Percentiles rank a stretch among this genome's conserved stretches.
These are phyloP conservation scores for Drosophila kikkawai DNA, from an alignment of 1,140 invertebrate genomes.

Conservation along the genomic window DNA sequence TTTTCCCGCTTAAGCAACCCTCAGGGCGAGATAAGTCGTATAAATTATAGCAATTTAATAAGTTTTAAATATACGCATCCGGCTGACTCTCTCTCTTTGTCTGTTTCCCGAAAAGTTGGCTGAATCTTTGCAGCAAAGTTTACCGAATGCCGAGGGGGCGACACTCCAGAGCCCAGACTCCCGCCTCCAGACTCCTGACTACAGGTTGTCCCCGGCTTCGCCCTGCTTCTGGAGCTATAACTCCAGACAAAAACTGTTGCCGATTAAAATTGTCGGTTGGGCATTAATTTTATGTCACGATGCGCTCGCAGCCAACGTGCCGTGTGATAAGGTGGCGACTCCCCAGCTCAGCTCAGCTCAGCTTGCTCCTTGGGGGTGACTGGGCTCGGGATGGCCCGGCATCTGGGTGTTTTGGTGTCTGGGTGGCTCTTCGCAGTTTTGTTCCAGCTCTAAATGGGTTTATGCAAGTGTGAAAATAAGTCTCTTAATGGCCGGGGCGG, in stretches of 20 bases:
- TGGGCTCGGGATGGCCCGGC: not conserved
- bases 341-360: conserved; percentile 6
- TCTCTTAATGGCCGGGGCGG: conserved; percentile 76
- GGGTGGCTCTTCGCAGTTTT: conserved; percentile 51
- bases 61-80: conserved; percentile 85
- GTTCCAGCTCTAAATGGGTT: conserved; percentile 78
- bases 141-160: conserved; percentile 31
- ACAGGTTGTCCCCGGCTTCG: conserved; percentile 27
- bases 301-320: conserved; percentile 74
- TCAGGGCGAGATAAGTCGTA: conserved; percentile 81
- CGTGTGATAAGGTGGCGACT: conserved; percentile 76
- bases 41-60: conserved; percentile 85
- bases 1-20: conserved; percentile 67
- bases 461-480: conserved; percentile 84
- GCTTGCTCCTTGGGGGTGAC: conserved; percentile 26
- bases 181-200: conserved; percentile 9
- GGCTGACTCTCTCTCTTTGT: conserved; percentile 47
- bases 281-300: conserved; percentile 84
- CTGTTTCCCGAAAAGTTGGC: conserved; percentile 54
- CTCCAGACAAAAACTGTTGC: conserved; percentile 82
- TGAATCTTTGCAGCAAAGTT: conserved; percentile 75
- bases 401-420: not conserved
- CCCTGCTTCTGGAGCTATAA: conserved; percentile 61
- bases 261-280: conserved; percentile 85
- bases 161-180: conserved; percentile 4